Percentiles rank a stretch among this genome's conserved stretches.
Evolutionary conservation across 2,888 invertebrate species (phyloP).

Genomic region (Mesoligia furuncula): DNA sequence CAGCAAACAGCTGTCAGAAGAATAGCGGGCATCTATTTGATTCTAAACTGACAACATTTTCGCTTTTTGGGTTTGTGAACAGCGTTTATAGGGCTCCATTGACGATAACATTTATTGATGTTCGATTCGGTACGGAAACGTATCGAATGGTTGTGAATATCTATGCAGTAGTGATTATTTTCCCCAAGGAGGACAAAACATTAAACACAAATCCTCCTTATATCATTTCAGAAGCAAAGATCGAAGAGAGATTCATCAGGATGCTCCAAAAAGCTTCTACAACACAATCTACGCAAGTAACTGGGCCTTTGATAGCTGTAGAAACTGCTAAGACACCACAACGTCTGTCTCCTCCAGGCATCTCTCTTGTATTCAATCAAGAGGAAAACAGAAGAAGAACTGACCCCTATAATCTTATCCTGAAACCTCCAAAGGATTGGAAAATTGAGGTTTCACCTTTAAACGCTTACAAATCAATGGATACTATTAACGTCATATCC

Average conservation of each 20-base stretch:
- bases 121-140: too few relatives aligned
- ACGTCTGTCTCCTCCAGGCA: conserved; percentile 47
- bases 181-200: background rate
- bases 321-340: conserved; percentile 29
- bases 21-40: too few relatives aligned
- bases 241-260: conserved; percentile 72
- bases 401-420: conserved; percentile 35
- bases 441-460: conserved; percentile 14
- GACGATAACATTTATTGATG: too few relatives aligned
- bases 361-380: conserved; percentile 72
- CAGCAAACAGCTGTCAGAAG: too few relatives aligned
- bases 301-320: conserved; percentile 59
- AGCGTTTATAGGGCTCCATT: too few relatives aligned
- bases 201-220: background rate
- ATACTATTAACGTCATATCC: background rate
- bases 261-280: conserved; percentile 68
- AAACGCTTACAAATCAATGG: conserved; percentile 4
- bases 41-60: too few relatives aligned
- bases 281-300: conserved; percentile 73
- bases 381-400: conserved; percentile 66
- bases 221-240: conserved; percentile 73
- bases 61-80: too few relatives aligned
- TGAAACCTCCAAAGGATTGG: conserved; percentile 22
- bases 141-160: too few relatives aligned
- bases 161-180: background rate